Conservation (phyloP, 2,113 vertebrate species). For the Elgaria multicarinata region DNA sequence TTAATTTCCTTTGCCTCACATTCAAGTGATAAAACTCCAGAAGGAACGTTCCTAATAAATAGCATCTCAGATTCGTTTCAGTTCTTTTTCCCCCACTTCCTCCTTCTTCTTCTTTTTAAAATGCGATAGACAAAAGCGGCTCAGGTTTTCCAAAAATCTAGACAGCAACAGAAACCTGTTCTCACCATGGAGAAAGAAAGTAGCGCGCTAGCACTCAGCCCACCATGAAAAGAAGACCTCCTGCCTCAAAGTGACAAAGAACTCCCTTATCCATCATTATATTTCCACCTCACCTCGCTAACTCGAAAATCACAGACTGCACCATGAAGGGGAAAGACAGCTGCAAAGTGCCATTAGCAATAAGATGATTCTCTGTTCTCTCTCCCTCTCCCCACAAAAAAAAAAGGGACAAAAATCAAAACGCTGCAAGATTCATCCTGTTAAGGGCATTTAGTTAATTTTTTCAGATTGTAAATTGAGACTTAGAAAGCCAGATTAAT, state of each 20-base stretch:
- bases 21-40: constrained; percentile 47
- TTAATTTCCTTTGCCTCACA: constrained; percentile 23
- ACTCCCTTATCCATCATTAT: constrained; percentile 65
- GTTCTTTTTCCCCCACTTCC: not conserved
- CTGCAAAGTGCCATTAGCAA: constrained; percentile 57
- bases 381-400: not conserved
- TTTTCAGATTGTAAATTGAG: not conserved
- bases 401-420: constrained; percentile 40
- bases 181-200: not conserved
- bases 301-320: constrained; percentile 59
- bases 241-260: constrained; percentile 57
- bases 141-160: constrained; percentile 14
- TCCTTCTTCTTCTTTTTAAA: not conserved
- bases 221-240: constrained; percentile 35
- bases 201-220: not conserved
- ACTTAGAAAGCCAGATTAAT: not conserved
- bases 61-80: constrained; percentile 28
- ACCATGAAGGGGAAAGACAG: constrained; percentile 64
- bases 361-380: constrained; percentile 44
- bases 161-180: constrained; percentile 26
- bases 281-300: constrained; percentile 74
- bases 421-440: constrained; percentile 46
- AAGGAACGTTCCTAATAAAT: too few relatives aligned
- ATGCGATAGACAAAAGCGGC: constrained; percentile 9
- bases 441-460: constrained; percentile 66